These are phyloP conservation scores for Smutsia gigantea DNA, from an alignment of 2,797 vertebrate species.

Conservation along the genomic window DNA sequence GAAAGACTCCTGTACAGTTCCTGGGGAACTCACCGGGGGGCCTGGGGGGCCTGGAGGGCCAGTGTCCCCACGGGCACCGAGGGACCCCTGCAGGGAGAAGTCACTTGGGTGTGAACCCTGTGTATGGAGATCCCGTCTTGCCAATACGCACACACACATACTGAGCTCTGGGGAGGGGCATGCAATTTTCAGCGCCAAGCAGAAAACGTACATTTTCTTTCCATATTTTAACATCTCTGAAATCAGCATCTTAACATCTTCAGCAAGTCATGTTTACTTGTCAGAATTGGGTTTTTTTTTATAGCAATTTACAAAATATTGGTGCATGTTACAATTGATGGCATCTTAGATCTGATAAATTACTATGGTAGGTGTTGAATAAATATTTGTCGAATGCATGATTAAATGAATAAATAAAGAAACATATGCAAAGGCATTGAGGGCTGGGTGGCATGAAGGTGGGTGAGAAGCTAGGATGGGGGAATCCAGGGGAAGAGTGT, in stretches of 20 bases:
- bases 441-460: not conserved
- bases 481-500: not conserved
- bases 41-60: constrained; percentile 90
- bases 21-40: constrained; percentile 86
- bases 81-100: constrained; percentile 85
- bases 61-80: constrained; percentile 89
- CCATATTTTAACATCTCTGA: not conserved
- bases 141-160: no score
- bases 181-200: not conserved
- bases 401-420: not conserved
- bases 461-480: no score
- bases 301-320: constrained; percentile 15
- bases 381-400: not conserved
- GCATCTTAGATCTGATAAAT: not conserved
- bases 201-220: not conserved
- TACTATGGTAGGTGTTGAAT: not conserved
- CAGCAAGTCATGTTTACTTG: not conserved
- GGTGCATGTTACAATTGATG: not conserved
- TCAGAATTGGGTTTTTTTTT: not conserved
- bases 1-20: no score
- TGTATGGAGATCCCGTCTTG: not conserved
- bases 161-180: not conserved
- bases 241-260: not conserved
- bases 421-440: not conserved
- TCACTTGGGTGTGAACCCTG: not conserved